These are phyloP conservation scores for Entelurus aequoreus DNA, from an alignment of 2,113 vertebrate genomes.

Conservation along the genomic window DNA sequence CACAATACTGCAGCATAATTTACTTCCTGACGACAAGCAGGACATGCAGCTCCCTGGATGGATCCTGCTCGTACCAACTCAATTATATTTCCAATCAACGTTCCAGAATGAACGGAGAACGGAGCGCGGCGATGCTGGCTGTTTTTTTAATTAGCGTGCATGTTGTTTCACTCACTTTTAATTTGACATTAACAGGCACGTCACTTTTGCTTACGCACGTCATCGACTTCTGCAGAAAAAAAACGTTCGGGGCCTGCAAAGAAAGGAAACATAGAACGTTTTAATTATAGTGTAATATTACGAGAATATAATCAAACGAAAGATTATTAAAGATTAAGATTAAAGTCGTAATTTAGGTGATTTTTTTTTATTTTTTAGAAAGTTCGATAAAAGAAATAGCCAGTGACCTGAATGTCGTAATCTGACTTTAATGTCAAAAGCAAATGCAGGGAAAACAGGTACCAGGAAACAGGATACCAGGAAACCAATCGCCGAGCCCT, in stretches of 20 bases:
- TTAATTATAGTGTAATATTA: too few species aligned
- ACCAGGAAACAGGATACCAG: too few species aligned
- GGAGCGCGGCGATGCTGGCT: slow-evolving; percentile 5
- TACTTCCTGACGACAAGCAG: slow-evolving; percentile 33
- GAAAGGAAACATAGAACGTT: neutral
- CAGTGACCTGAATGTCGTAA: too few species aligned
- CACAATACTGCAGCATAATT: slow-evolving; percentile 32
- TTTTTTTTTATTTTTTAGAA: too few species aligned
- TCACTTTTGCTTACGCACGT: slow-evolving; percentile 13
- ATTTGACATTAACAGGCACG: slow-evolving; percentile 22
- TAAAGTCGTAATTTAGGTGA: too few species aligned
- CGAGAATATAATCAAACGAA: too few species aligned
- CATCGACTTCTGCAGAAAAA: neutral
- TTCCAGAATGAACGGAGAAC: neutral
- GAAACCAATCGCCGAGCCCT: too few species aligned
- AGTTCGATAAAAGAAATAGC: too few species aligned
- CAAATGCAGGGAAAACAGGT: too few species aligned
- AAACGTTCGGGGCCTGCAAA: too few species aligned
- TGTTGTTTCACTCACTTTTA: slow-evolving; percentile 35
- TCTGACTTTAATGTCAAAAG: too few species aligned
- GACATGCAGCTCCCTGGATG: slow-evolving; percentile 49
- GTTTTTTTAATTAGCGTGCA: slow-evolving; percentile 46
- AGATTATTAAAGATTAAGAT: too few species aligned
- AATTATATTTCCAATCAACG: slow-evolving; percentile 69
- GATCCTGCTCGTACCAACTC: slow-evolving; percentile 42